These are phyloP conservation scores for Caerostris darwini DNA, from an alignment of 1,140 invertebrate genomes.

Conservation along the genomic window DNA sequence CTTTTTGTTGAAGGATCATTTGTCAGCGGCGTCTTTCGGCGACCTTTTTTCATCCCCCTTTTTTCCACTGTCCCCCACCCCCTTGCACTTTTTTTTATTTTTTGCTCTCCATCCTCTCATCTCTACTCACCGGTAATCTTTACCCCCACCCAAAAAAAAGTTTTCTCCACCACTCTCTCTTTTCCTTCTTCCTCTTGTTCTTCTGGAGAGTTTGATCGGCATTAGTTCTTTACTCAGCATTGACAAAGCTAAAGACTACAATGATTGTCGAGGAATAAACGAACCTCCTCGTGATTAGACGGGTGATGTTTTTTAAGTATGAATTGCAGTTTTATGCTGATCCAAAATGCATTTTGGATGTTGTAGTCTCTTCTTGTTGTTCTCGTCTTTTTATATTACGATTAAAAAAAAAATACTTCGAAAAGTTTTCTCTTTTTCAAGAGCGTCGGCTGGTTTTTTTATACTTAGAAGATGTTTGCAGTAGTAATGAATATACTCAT, in stretches of 20 bases:
- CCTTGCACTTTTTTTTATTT: background rate
- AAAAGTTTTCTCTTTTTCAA: too few species aligned
- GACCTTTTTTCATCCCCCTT: conserved; percentile 67
- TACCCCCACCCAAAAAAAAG: background rate
- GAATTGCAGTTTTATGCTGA: background rate
- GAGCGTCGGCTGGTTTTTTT: too few species aligned
- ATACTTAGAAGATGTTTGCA: too few species aligned
- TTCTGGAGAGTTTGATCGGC: conserved; percentile 13
- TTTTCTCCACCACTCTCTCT: background rate
- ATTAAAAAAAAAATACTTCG: too few species aligned
- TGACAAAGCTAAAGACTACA: conserved; percentile 14
- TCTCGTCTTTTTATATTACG: too few species aligned
- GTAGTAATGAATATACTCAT: too few species aligned
- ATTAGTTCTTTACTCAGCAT: conserved; percentile 28
- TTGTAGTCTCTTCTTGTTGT: too few species aligned
- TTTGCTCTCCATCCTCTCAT: conserved; percentile 7
- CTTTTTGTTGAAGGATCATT: conserved; percentile 76
- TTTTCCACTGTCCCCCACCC: background rate
- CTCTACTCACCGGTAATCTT: conserved; percentile 65
- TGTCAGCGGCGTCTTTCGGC: conserved; percentile 72
- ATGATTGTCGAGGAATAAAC: background rate
- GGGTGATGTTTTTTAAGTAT: background rate
- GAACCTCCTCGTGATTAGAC: background rate
- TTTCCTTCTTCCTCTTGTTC: background rate
- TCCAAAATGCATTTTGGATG: background rate